Percentiles rank a stretch among this genome's conserved stretches.
Conservation (phyloP, 37 sponge, comb jelly and placozoan species). For the Oopsacas minuta region DNA sequence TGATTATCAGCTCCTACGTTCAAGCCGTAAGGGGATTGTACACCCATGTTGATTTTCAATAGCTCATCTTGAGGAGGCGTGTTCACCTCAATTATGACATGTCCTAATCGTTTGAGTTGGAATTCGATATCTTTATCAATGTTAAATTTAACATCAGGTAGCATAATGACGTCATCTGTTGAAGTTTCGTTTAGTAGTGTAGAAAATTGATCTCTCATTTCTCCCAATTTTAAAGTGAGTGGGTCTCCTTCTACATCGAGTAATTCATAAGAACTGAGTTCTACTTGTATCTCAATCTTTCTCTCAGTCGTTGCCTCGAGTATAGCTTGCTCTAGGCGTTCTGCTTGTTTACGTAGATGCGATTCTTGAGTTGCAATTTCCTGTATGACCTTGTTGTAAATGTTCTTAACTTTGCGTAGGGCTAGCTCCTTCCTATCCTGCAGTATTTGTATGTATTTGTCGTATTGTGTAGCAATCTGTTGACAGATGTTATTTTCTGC, state of each 20-base stretch:
- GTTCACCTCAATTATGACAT: background rate
- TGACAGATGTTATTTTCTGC: background rate
- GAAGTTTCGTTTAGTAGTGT: background rate
- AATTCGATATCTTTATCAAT: slow-evolving; percentile 12
- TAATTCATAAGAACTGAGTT: background rate
- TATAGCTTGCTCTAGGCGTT: background rate
- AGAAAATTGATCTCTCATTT: background rate
- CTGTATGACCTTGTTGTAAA: background rate
- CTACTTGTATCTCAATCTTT: background rate
- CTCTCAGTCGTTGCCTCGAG: background rate
- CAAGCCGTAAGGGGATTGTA: background rate
- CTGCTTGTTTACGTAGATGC: background rate
- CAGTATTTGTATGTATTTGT: background rate
- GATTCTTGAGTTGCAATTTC: background rate
- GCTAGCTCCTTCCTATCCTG: slow-evolving; percentile 1
- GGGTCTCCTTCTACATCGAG: slow-evolving; percentile 14
- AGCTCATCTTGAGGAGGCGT: background rate
- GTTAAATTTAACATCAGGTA: background rate
- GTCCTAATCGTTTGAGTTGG: background rate
- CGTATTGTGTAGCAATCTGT: background rate
- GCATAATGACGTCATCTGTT: background rate
- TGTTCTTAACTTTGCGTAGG: background rate
- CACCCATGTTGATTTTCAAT: background rate
- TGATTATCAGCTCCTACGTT: background rate
- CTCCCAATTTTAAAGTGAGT: background rate